Conservation (phyloP, 2,888 invertebrate species). For the Spisula subtruncata region DNA sequence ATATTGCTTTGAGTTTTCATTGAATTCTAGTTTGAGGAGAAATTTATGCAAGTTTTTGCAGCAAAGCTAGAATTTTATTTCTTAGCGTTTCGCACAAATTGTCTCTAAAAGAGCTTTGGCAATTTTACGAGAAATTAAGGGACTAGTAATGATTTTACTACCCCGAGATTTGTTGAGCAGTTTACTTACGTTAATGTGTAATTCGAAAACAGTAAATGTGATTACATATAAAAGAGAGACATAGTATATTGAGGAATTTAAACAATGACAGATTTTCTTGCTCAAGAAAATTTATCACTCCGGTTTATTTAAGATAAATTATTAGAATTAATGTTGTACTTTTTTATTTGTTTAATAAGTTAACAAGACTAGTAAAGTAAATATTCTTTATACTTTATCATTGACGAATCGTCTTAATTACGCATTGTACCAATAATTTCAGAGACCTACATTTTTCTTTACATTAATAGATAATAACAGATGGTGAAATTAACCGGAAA, state of each 20-base stretch:
- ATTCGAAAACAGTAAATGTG: slow-evolving; percentile 18
- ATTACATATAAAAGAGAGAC: slow-evolving; percentile 12
- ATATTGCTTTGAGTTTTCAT: slow-evolving; percentile 35
- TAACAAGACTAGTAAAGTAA: not conserved
- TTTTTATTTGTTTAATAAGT: not conserved
- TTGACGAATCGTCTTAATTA: not conserved
- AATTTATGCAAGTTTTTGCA: slow-evolving; percentile 49
- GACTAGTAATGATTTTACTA: not conserved
- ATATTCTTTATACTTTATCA: not conserved
- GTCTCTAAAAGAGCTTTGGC: slow-evolving; percentile 66
- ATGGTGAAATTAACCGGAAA: not conserved
- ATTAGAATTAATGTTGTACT: not conserved
- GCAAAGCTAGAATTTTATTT: slow-evolving; percentile 43
- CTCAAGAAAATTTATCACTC: not conserved
- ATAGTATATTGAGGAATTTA: not conserved
- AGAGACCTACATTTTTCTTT: not conserved
- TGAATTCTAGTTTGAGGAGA: slow-evolving; percentile 31
- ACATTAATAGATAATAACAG: not conserved
- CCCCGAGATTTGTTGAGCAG: slow-evolving; percentile 40
- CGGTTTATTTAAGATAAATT: not conserved
- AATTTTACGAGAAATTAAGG: slow-evolving; percentile 68
- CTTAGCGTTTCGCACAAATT: slow-evolving; percentile 51
- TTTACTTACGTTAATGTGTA: slow-evolving; percentile 44
- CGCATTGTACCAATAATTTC: not conserved
- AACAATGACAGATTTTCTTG: not conserved